Percentiles rank a stretch among this genome's conserved stretches.
Evolutionary conservation across 1,140 invertebrate species (phyloP).

Genomic region (Temnothorax longispinosus): DNA sequence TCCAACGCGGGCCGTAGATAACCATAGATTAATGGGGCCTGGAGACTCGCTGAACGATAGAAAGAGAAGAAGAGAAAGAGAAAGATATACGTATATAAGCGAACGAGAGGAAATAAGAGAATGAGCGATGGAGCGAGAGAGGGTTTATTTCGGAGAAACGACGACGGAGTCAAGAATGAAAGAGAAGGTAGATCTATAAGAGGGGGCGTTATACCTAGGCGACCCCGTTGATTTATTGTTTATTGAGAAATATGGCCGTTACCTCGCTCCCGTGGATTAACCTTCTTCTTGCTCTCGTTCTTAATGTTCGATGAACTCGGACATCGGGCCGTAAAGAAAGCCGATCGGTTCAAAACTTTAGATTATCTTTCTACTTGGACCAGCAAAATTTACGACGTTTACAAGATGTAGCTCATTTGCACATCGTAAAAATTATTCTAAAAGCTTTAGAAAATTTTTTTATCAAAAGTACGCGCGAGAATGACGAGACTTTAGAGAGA

Average conservation of each 20-base stretch:
- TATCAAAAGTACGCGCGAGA: slow-evolving; percentile 7
- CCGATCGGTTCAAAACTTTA: background rate
- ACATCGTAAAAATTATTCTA: background rate
- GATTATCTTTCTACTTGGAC: background rate
- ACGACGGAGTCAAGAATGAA: slow-evolving; percentile 54
- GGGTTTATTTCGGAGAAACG: slow-evolving; percentile 49
- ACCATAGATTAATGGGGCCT: slow-evolving; percentile 85
- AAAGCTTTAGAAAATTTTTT: background rate
- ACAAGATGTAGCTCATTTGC: background rate
- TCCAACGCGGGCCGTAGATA: slow-evolving; percentile 84
- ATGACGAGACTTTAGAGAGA: slow-evolving; percentile 33
- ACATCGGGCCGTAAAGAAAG: background rate
- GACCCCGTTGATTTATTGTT: slow-evolving; percentile 83
- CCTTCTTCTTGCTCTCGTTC: slow-evolving; percentile 67
- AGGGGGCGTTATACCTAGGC: slow-evolving; percentile 76
- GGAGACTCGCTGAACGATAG: slow-evolving; percentile 72
- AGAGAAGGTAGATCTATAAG: slow-evolving; percentile 73
- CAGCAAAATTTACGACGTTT: background rate
- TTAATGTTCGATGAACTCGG: slow-evolving; percentile 46
- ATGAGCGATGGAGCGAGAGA: slow-evolving; percentile 44
- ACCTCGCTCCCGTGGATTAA: slow-evolving; percentile 77
- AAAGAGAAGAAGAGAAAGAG: slow-evolving; percentile 58
- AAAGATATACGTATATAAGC: slow-evolving; percentile 15
- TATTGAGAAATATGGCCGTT: slow-evolving; percentile 85
- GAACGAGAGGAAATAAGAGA: slow-evolving; percentile 57